phyloP scores from a whole-genome alignment of 2,113 vertebrate genomes.

The Cyprinodon tularosa region DNA sequence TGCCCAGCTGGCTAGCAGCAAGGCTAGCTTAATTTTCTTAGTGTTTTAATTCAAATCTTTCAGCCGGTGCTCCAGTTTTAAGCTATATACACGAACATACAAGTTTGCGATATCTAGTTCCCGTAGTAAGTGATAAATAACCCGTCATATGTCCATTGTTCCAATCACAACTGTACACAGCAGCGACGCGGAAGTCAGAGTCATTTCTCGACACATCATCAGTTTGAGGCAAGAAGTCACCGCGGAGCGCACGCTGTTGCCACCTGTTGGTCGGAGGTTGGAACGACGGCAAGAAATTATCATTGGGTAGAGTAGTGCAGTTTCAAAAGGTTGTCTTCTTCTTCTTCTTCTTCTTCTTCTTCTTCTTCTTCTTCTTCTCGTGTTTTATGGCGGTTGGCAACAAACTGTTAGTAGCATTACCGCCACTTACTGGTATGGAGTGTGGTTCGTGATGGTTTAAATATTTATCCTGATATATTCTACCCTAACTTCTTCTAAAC shows the following conservation, averaged over 20 bases:
- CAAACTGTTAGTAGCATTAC: too few species aligned
- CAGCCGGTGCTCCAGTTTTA: neutral
- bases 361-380: too few species aligned
- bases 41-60: neutral
- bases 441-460: too few species aligned
- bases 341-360: too few species aligned
- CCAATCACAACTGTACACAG: constrained; percentile 73
- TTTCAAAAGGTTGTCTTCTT: too few species aligned
- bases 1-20: constrained; percentile 7
- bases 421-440: too few species aligned
- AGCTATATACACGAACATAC: neutral
- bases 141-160: constrained; percentile 4
- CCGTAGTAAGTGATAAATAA: neutral
- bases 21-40: constrained; percentile 21
- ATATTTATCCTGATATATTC: too few species aligned
- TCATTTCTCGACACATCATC: constrained; percentile 74
- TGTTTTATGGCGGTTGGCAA: too few species aligned
- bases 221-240: constrained; percentile 33
- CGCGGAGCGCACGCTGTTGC: constrained; percentile 10
- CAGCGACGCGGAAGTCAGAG: constrained; percentile 70
- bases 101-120: neutral
- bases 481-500: too few species aligned
- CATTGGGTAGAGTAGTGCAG: neutral
- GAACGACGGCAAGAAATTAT: neutral
- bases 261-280: constrained; percentile 47